These are phyloP conservation scores for Trisateles emortualis DNA, from an alignment of 2,888 invertebrate species.

Conservation along the genomic window DNA sequence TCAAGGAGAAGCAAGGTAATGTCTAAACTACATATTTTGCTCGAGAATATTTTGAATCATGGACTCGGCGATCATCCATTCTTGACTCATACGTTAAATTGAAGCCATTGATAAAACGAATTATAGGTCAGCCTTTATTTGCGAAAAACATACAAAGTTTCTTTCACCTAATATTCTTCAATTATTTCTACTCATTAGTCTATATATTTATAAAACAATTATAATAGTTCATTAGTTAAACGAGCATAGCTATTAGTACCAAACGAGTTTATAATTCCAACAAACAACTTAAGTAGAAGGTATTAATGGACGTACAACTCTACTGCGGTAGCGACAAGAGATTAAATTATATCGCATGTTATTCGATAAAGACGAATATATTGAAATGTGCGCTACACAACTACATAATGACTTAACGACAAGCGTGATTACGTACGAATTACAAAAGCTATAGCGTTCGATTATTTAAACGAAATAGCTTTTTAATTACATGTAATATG, in stretches of 20 bases:
- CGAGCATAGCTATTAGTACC: background rate
- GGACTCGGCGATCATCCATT: constrained; percentile 13
- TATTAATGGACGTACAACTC: constrained; percentile 6
- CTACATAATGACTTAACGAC: constrained; percentile 15
- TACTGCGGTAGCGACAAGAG: constrained; percentile 18
- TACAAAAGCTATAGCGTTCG: constrained; percentile 25
- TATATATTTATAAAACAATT: background rate
- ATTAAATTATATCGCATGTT: constrained; percentile 14
- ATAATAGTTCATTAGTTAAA: constrained; percentile 5
- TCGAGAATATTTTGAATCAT: constrained; percentile 12
- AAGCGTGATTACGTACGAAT: constrained; percentile 41
- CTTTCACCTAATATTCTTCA: no score
- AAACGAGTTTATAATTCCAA: background rate
- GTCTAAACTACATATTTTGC: background rate
- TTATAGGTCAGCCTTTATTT: background rate
- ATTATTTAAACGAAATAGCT: constrained; percentile 12
- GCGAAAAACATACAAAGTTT: background rate
- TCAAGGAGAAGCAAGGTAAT: constrained; percentile 3
- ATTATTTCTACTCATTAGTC: background rate
- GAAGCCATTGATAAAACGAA: constrained; percentile 17
- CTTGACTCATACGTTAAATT: constrained; percentile 24
- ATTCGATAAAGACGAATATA: constrained; percentile 19
- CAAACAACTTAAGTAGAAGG: background rate
- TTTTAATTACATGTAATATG: constrained; percentile 13
- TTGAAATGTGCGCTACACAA: constrained; percentile 28